phyloP scores from a whole-genome alignment of 2,888 invertebrate species.

The Ophion slaviceki region DNA sequence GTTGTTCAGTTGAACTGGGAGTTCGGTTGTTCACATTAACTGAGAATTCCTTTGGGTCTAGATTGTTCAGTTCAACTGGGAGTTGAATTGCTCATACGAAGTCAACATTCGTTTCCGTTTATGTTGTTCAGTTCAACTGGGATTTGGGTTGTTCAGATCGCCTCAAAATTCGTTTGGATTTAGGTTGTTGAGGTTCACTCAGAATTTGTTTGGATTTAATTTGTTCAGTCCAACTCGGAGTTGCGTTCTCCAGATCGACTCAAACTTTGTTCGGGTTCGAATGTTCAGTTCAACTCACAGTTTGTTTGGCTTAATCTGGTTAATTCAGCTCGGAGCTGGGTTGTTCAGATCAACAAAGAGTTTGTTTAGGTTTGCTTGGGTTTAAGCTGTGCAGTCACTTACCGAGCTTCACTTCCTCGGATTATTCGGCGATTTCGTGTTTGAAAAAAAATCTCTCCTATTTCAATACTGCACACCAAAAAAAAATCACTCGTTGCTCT shows the following conservation, averaged over 20 bases:
- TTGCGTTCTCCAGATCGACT: no score
- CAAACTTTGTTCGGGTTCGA: no score
- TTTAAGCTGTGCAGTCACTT: constrained; percentile 34
- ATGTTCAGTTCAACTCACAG: no score
- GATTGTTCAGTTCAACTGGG: background rate
- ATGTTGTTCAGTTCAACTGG: background rate
- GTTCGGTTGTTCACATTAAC: background rate
- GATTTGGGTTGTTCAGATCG: no score
- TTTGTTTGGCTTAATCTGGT: background rate
- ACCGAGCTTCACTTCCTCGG: constrained; percentile 52
- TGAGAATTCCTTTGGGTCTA: background rate
- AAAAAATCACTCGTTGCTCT: constrained; percentile 61
- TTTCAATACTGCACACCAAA: constrained; percentile 17
- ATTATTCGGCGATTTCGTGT: background rate
- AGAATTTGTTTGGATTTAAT: no score
- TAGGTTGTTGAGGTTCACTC: no score
- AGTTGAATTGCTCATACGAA: no score
- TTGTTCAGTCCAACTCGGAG: no score
- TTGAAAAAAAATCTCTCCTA: background rate
- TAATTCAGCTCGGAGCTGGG: background rate
- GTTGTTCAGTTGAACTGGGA: background rate
- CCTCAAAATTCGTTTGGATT: background rate
- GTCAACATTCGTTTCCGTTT: background rate
- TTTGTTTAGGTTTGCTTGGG: background rate
- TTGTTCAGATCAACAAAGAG: background rate